Base-by-base conservation (phyloP, 2,797 vertebrate species). In the Tinamus major region DNA sequence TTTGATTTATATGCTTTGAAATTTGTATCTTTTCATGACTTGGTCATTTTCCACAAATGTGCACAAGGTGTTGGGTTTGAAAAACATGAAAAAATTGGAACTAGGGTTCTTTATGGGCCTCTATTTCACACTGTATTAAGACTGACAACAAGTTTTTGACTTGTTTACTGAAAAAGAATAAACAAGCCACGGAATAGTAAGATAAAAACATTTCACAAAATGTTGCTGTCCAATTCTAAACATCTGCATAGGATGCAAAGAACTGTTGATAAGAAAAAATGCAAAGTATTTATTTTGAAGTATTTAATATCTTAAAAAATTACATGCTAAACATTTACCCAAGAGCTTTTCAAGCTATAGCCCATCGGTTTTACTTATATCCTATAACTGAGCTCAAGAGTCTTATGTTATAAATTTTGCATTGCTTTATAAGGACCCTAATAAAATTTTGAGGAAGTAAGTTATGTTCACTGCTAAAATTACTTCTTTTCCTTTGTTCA, bases 401-500 rank as follows among this genome's bases (percentile, higher is more conserved):
- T 92, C 92, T 93, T 53, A 87, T 74, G 48, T 65, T 93, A 68
- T 46, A 89, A 88, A 87, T 94, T 74, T 80, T 89, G 74, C 84
- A 77, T 64, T 88, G 55, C 48, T 92, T 86, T 84, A 74, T 46
- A 65, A 79, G 90, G 79, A 95, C 72, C 64, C 92, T 53, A 96
- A 92, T 81, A 79, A 70, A 89, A 56, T 51, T 71, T 56, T 92
- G 49, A 53, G 61, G 87, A 94, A 83, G 61, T 48, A 87, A 91
- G 87, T 93, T 93, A 55, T 27, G 23, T 61, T 92, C 79, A 44
- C 64, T 83, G 97, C 94, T 89, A 94, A 91, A 87, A 93, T 91
- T 75, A 93, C 88, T 94, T 94, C 79, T 93, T 91, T 76, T 81
- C 55, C 96, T 96, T 94, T 77, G 83, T 95, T 96, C 87, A 90